phyloP scores from a whole-genome alignment of 2,888 invertebrate species.

The Drosophila anomalata region DNA sequence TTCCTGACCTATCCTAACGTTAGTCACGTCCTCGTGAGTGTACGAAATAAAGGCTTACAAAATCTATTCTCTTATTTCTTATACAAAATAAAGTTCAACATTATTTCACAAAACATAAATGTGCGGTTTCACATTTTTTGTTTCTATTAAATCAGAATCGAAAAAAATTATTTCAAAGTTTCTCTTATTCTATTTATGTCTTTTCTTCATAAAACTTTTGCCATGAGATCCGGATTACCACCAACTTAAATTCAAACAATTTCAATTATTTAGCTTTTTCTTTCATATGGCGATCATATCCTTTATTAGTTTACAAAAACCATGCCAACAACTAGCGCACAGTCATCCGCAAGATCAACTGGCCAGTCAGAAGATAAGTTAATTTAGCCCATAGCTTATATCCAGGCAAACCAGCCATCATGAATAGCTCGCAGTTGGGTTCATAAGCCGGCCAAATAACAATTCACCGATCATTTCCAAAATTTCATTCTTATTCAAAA shows the following conservation, averaged over 20 bases:
- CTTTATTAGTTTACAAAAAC: not conserved
- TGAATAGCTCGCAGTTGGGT: not conserved
- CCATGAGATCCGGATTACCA: constrained; percentile 2
- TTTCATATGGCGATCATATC: not conserved
- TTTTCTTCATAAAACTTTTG: not conserved
- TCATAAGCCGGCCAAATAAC: constrained; percentile 2
- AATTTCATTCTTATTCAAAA: no score
- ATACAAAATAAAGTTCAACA: no score
- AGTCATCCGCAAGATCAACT: not conserved
- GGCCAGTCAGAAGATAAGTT: not conserved
- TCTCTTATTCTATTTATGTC: constrained; percentile 6
- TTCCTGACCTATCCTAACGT: no score
- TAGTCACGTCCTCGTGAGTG: no score
- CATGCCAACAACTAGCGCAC: constrained; percentile 1
- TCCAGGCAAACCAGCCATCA: not conserved
- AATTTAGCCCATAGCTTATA: not conserved
- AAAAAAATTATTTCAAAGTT: constrained; percentile 3
- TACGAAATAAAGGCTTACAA: no score
- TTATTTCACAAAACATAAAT: not conserved
- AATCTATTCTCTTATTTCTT: no score
- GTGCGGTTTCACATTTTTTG: no score
- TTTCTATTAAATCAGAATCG: no score
- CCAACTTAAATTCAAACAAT: constrained; percentile 2
- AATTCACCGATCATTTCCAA: no score
- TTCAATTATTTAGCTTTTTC: not conserved